Conservation (phyloP, 2,113 vertebrate species). For the Spea bombifrons region DNA sequence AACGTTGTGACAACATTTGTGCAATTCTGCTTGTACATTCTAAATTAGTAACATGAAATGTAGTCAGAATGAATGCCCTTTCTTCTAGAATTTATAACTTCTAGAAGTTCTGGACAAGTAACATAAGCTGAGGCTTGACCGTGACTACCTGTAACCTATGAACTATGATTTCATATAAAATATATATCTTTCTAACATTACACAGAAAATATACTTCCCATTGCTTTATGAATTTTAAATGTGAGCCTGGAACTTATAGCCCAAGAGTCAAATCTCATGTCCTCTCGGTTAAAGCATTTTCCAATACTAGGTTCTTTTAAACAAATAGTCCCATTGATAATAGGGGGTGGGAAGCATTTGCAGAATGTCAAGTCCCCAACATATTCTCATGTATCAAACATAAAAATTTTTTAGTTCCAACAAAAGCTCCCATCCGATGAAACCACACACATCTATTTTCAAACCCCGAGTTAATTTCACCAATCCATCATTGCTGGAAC, state of each 20-base stretch:
- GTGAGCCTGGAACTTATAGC: conserved; percentile 4
- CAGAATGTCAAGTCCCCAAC: conserved; percentile 8
- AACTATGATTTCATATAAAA: no score
- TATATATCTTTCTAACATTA: background rate
- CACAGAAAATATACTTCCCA: background rate
- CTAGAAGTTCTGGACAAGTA: background rate
- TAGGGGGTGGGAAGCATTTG: background rate
- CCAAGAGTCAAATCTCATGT: background rate
- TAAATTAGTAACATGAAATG: no score
- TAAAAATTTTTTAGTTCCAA: conserved; percentile 21
- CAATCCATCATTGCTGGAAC: conserved; percentile 43
- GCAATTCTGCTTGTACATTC: no score
- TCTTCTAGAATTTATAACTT: no score
- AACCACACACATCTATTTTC: conserved; percentile 42
- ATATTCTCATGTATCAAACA: conserved; percentile 20
- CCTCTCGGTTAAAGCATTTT: background rate
- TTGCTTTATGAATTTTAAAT: conserved; percentile 29
- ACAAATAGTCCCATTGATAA: conserved; percentile 1
- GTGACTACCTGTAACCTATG: background rate
- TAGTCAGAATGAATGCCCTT: no score
- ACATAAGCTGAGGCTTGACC: conserved; percentile 1
- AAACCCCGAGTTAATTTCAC: conserved; percentile 44
- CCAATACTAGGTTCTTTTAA: conserved; percentile 1
- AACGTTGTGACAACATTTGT: no score
- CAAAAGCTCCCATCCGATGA: conserved; percentile 28